Evolutionary conservation across 2,888 invertebrate genomes (phyloP).

Genomic region (Physocephala rufipes): DNA sequence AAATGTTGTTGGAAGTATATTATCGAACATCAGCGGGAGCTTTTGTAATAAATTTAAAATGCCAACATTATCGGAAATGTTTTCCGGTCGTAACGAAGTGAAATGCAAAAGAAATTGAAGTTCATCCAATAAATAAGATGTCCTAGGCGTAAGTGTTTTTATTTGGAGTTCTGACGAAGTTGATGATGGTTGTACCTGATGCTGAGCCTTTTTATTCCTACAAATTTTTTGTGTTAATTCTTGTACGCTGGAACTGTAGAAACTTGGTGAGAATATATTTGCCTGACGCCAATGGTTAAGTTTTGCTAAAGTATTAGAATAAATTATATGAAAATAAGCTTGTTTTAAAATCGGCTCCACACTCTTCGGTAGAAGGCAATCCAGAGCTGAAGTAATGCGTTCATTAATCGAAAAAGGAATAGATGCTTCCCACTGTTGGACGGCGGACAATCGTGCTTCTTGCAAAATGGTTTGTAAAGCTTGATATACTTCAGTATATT

Average conservation of each 20-base stretch:
- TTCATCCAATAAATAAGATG: constrained; percentile 56
- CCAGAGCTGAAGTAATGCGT: constrained; percentile 60
- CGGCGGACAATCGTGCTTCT: constrained; percentile 49
- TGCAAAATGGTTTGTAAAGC: constrained; percentile 52
- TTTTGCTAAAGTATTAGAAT: constrained; percentile 67
- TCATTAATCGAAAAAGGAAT: constrained; percentile 54
- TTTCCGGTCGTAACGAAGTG: constrained; percentile 52
- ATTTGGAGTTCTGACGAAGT: constrained; percentile 49
- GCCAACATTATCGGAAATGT: constrained; percentile 44
- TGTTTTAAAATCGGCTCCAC: constrained; percentile 66
- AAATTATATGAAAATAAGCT: constrained; percentile 68
- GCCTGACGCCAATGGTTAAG: constrained; percentile 70
- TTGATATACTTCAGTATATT: constrained; percentile 47
- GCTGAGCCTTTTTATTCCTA: constrained; percentile 44
- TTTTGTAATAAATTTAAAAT: constrained; percentile 48
- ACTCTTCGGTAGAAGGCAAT: constrained; percentile 69
- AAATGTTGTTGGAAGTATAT: constrained; percentile 56
- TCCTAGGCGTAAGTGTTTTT: constrained; percentile 42
- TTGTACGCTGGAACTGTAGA: constrained; percentile 52
- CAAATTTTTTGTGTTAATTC: constrained; percentile 55
- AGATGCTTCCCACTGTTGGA: constrained; percentile 52
- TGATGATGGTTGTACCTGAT: constrained; percentile 39
- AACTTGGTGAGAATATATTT: constrained; percentile 62
- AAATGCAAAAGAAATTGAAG: constrained; percentile 60
- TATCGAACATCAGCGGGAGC: constrained; percentile 47